These are phyloP conservation scores for Cephus cinctus DNA, from an alignment of 1,140 invertebrate species.

Conservation along the genomic window DNA sequence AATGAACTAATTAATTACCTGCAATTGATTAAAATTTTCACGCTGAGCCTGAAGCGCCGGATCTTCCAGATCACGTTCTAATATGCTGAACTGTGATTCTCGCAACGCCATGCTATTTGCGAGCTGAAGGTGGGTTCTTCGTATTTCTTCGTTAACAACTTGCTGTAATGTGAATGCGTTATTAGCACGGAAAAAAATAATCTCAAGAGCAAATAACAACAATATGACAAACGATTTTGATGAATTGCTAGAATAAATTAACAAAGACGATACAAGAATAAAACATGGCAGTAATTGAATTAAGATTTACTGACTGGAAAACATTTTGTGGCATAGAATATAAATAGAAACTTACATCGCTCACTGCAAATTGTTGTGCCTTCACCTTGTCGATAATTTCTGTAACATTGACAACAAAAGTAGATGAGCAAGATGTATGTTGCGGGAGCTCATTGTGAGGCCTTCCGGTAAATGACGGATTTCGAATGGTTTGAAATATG, in stretches of 20 bases:
- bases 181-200: background rate
- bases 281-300: background rate
- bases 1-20: too few species aligned
- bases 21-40: constrained; percentile 38
- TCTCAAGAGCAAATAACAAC: constrained; percentile 1
- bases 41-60: constrained; percentile 30
- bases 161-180: constrained; percentile 22
- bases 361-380: constrained; percentile 26
- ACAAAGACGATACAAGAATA: constrained; percentile 3
- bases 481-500: too few species aligned
- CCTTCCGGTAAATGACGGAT: too few species aligned
- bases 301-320: background rate
- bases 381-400: constrained; percentile 28
- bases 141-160: constrained; percentile 35
- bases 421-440: too few species aligned
- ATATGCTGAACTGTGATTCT: constrained; percentile 42
- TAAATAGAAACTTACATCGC: constrained; percentile 31
- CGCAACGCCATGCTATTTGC: constrained; percentile 36
- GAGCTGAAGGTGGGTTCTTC: constrained; percentile 35
- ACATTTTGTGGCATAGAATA: background rate
- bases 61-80: constrained; percentile 42
- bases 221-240: background rate
- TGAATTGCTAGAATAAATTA: constrained; percentile 3
- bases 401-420: too few species aligned
- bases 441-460: too few species aligned